Percentiles rank a stretch among this genome's conserved stretches.
Conservation (phyloP, 2,797 vertebrate species). For the Fundulus diaphanus region DNA sequence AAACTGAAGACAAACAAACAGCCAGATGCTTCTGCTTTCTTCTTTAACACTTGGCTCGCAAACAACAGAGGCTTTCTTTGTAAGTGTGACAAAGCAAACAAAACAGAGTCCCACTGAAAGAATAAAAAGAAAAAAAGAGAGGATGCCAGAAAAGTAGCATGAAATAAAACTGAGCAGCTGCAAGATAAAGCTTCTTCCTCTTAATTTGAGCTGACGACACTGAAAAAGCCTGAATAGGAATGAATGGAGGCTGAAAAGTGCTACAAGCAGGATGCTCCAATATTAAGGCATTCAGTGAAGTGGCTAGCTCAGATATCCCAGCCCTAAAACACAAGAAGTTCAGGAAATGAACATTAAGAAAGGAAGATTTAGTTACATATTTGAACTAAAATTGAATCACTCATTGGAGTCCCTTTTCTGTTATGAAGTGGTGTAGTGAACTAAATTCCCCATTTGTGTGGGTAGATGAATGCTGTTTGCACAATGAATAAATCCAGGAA, state of each 20-base stretch:
- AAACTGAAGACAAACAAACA: neutral
- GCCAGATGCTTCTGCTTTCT: conserved; percentile 28
- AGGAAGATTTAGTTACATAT: neutral
- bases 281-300: conserved; percentile 32
- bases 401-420: neutral
- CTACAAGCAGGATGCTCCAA: conserved; percentile 38
- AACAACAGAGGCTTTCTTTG: neutral
- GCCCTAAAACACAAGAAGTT: neutral
- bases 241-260: conserved; percentile 45
- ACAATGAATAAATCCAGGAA: too few species aligned
- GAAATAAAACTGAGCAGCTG: conserved; percentile 60
- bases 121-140: conserved; percentile 36
- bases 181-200: conserved; percentile 49
- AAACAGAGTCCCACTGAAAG: neutral
- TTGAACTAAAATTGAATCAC: neutral
- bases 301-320: conserved; percentile 1
- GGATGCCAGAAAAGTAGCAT: conserved; percentile 17
- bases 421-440: neutral
- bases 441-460: neutral
- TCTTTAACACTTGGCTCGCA: neutral
- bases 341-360: neutral
- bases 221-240: conserved; percentile 39
- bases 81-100: conserved; percentile 1
- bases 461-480: neutral
- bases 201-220: conserved; percentile 23